These are phyloP conservation scores for Myiotriccus ornatus DNA, from an alignment of 2,797 vertebrate species.

Conservation along the genomic window DNA sequence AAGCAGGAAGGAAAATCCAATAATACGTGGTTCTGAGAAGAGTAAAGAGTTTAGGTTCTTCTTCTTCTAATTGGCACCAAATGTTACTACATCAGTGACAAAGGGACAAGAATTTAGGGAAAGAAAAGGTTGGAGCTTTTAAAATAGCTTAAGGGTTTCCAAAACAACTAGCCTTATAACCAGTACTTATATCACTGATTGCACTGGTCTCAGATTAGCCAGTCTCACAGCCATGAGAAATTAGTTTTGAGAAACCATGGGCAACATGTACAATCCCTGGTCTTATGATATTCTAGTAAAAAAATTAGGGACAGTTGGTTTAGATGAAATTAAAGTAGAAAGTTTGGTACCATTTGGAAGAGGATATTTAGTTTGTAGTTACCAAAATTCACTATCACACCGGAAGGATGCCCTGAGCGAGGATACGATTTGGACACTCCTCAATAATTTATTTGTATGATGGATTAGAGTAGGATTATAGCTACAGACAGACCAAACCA, in stretches of 20 bases:
- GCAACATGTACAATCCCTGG: neutral
- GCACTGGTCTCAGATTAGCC: neutral
- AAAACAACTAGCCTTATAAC: neutral
- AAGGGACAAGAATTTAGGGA: neutral
- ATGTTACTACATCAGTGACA: neutral
- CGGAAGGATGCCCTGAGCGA: neutral
- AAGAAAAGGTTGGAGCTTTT: neutral
- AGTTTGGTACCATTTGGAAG: neutral
- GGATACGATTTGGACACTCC: neutral
- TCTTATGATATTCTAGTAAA: neutral
- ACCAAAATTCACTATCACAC: neutral
- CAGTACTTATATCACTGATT: neutral
- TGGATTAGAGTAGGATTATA: neutral
- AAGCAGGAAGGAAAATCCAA: neutral
- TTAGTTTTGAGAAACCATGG: neutral
- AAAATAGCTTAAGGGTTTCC: neutral
- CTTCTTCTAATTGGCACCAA: neutral
- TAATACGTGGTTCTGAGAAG: neutral
- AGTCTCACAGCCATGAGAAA: neutral
- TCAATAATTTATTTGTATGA: neutral
- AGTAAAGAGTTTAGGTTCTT: neutral
- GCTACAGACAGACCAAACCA: neutral
- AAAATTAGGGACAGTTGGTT: neutral
- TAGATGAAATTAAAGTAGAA: neutral
- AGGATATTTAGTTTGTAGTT: neutral